These are phyloP conservation scores for Austrofundulus limnaeus DNA, from an alignment of 2,113 vertebrate genomes.

Conservation along the genomic window DNA sequence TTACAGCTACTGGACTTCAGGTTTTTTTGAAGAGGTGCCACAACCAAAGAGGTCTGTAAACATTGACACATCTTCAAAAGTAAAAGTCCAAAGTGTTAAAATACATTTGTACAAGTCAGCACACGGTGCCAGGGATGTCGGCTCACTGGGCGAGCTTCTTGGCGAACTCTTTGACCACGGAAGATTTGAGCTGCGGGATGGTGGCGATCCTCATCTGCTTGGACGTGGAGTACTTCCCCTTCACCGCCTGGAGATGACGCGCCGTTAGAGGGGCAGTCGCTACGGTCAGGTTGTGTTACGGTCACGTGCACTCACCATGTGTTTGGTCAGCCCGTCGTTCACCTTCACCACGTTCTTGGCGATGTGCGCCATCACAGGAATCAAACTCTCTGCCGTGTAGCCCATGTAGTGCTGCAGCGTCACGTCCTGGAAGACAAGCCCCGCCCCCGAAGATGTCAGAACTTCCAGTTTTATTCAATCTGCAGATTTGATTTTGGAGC, in stretches of 20 bases:
- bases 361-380: constrained; percentile 83
- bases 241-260: constrained; percentile 82
- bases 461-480: too few species aligned
- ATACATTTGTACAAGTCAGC: constrained; percentile 70
- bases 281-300: too few species aligned
- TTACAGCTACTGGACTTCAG: not conserved
- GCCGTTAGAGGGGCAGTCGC: too few species aligned
- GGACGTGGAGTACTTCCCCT: constrained; percentile 83
- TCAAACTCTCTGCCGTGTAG: constrained; percentile 78
- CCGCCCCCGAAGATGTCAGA: too few species aligned
- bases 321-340: constrained; percentile 76
- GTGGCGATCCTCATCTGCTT: constrained; percentile 79
- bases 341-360: constrained; percentile 86
- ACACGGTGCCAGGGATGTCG: constrained; percentile 49
- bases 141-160: constrained; percentile 60
- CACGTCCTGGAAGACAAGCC: constrained; percentile 28
- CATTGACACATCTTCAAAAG: not conserved
- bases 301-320: constrained; percentile 82
- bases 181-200: constrained; percentile 77
- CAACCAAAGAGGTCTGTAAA: not conserved
- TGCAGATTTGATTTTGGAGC: too few species aligned
- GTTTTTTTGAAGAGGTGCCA: constrained; percentile 2
- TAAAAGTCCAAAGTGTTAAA: constrained; percentile 3
- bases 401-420: constrained; percentile 79
- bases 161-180: constrained; percentile 75